Percentiles rank a stretch among this genome's conserved stretches.
Evolutionary conservation across 2,113 vertebrate species (phyloP).

Genomic region (Lasiurus borealis): DNA sequence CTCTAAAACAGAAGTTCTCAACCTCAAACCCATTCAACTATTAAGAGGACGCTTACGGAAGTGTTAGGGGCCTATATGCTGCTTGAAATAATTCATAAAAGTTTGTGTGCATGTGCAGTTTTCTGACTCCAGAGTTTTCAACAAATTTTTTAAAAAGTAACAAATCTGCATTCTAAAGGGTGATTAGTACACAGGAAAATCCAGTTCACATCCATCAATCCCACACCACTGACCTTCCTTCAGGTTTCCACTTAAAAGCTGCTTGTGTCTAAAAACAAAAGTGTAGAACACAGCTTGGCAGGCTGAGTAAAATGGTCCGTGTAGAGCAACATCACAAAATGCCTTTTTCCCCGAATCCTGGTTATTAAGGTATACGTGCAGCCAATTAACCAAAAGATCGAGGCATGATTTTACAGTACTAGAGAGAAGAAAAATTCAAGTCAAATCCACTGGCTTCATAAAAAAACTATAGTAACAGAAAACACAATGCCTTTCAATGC

Average conservation of each 20-base stretch:
- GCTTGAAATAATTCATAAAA: background rate
- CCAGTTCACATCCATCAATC: background rate
- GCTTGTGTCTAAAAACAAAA: conserved; percentile 93
- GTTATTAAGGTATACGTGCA: conserved; percentile 94
- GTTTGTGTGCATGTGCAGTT: background rate
- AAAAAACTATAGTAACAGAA: background rate
- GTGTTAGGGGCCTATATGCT: background rate
- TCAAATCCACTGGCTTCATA: conserved; percentile 8
- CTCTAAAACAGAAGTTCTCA: background rate
- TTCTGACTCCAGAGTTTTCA: background rate
- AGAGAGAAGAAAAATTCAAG: conserved; percentile 52
- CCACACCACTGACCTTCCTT: conserved; percentile 90
- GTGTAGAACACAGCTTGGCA: conserved; percentile 97
- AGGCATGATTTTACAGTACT: conserved; percentile 96
- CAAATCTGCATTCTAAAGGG: background rate
- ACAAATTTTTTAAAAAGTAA: conserved; percentile 5
- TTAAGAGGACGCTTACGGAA: background rate
- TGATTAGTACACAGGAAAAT: background rate
- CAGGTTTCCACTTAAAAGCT: conserved; percentile 93
- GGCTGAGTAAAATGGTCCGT: conserved; percentile 94
- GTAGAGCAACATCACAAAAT: conserved; percentile 94
- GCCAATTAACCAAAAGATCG: conserved; percentile 94
- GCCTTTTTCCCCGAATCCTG: conserved; percentile 91
- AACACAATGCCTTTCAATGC: background rate
- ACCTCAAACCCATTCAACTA: background rate